Evolutionary conservation across 2,888 invertebrate species (phyloP), one percentile per base, ranked within the genome.

Genomic region (Aethes cnicana): DNA sequence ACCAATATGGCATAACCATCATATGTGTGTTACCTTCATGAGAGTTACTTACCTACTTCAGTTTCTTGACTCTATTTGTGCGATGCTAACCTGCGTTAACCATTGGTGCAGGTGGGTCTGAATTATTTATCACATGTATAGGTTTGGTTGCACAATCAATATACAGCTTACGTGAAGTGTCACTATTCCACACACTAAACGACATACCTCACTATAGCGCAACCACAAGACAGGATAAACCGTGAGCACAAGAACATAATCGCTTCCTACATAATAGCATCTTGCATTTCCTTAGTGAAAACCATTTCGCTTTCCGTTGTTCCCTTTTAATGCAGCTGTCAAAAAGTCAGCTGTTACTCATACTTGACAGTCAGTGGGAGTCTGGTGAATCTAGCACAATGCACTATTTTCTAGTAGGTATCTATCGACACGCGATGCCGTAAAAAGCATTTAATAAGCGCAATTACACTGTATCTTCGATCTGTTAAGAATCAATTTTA

Each of bases 331-430:
- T 62, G 63, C 58, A 59, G 36, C 55, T 57, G 58, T 61, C 57
- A 47, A 16, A 43, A 25, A 18, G 20, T 47, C 20, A 36, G 6
- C 16, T 2, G 46, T 35, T 25, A 17, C 26, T 47, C 14, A 20
- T 20, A 17, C 35, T 41, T 28, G n/a, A 16, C 46, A 41, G 46
- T 43, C 46, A 41, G 46, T 43, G 30, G 35, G 44, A 42, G 30
- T 43, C 26, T 23, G 42, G 37, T n/a, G 21, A 41, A 48, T 32
- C 41, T 42, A 55, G 43, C 56, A 57, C 62, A 64, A 57, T 64
- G 37, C 58, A 57, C 57, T 18, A 58, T 64, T 62, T 68, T 67
- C 62, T 59, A 59, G 56, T 68, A 63, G 65, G 62, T 61, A 56
- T 59, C 61, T 58, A 55, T 60, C 48, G 61, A 61, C 69, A 69